A percentile compares a stretch with the other conserved stretches of the same genome.
Evolutionary conservation across 2,113 vertebrate genomes (phyloP).

Genomic region (Colossoma macropomum): DNA sequence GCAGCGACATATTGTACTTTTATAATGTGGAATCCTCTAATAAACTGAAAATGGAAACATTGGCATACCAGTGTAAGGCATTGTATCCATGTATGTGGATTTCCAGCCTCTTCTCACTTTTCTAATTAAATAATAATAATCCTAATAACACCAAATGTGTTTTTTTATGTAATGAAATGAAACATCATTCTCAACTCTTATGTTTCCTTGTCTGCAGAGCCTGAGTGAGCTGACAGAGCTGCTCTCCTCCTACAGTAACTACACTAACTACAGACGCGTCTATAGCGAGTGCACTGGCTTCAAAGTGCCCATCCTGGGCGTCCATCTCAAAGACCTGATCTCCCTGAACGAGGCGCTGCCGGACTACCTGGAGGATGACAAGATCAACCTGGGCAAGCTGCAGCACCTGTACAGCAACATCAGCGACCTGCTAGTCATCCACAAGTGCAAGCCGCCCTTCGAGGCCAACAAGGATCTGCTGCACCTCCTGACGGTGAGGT

Average conservation of each 20-base stretch:
- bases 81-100: too few species aligned
- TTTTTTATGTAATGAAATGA: neutral
- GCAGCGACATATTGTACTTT: too few species aligned
- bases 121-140: too few species aligned
- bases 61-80: too few species aligned
- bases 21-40: too few species aligned
- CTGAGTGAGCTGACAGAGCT: slow-evolving; percentile 89
- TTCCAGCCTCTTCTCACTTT: too few species aligned
- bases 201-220: slow-evolving; percentile 66
- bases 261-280: slow-evolving; percentile 82
- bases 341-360: slow-evolving; percentile 87
- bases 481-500: slow-evolving; percentile 85
- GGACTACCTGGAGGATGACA: slow-evolving; percentile 82
- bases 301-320: slow-evolving; percentile 88
- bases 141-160: too few species aligned
- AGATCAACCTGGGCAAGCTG: slow-evolving; percentile 87
- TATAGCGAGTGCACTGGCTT: slow-evolving; percentile 84
- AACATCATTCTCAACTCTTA: neutral
- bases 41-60: too few species aligned
- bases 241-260: slow-evolving; percentile 88
- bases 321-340: slow-evolving; percentile 92
- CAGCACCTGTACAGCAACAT: slow-evolving; percentile 88
- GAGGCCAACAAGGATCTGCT: slow-evolving; percentile 88
- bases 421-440: slow-evolving; percentile 82
- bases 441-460: slow-evolving; percentile 79